Percentiles rank a stretch among this genome's conserved stretches.
Conservation (phyloP, 2,113 vertebrate species). For the Poecilia latipinna region DNA sequence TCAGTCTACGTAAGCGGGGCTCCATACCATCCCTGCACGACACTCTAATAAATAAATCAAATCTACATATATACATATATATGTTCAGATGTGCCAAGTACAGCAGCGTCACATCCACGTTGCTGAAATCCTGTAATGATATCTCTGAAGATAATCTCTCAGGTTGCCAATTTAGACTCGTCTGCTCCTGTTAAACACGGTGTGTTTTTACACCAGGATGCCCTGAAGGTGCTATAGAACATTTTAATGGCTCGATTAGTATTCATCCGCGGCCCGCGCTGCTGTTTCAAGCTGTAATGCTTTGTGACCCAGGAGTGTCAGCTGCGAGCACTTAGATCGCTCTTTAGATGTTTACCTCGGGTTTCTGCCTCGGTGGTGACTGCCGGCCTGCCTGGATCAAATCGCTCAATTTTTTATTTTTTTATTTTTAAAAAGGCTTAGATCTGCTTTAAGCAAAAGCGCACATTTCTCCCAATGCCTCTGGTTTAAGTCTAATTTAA, state of each 20-base stretch:
- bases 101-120: background rate
- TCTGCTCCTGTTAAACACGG: constrained; percentile 16
- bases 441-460: constrained; percentile 74
- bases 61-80: background rate
- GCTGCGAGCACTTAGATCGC: constrained; percentile 35
- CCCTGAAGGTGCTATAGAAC: constrained; percentile 26
- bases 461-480: constrained; percentile 54
- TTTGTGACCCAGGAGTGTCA: constrained; percentile 45
- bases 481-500: constrained; percentile 58
- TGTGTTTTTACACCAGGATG: constrained; percentile 15
- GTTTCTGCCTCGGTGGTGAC: constrained; percentile 40
- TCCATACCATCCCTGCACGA: too few relatives aligned
- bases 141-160: constrained; percentile 20
- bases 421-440: constrained; percentile 53
- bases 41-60: too few relatives aligned
- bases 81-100: background rate
- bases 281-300: constrained; percentile 45
- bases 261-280: constrained; percentile 49
- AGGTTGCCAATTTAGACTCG: constrained; percentile 7
- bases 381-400: constrained; percentile 28
- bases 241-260: constrained; percentile 51
- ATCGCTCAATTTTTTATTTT: constrained; percentile 18
- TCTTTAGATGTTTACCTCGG: constrained; percentile 61
- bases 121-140: background rate
- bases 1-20: too few relatives aligned